Evolutionary conservation across 2,113 vertebrate species (phyloP).

Genomic region (Oreochromis spilurus): DNA sequence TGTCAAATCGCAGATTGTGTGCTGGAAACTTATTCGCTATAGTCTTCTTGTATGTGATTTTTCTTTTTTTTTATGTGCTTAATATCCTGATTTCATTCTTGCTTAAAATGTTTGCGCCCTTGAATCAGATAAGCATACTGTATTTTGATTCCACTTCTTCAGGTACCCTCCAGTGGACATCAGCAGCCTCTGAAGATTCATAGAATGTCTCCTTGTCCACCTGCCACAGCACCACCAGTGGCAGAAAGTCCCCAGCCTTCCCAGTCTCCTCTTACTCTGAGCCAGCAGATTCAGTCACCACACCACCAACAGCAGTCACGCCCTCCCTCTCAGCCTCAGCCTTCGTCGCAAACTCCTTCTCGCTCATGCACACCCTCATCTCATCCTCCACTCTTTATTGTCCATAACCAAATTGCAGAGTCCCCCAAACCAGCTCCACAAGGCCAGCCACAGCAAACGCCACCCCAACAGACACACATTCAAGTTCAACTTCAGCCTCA

Average conservation of each 20-base stretch:
- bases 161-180: constrained; percentile 82
- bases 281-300: constrained; percentile 80
- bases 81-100: background rate
- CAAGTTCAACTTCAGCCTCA: constrained; percentile 66
- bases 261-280: constrained; percentile 78
- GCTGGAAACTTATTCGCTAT: background rate
- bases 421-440: constrained; percentile 63
- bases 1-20: background rate
- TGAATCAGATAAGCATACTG: background rate
- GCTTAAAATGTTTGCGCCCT: background rate
- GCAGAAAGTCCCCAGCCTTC: constrained; percentile 74
- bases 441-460: constrained; percentile 45
- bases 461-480: constrained; percentile 54
- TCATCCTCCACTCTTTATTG: constrained; percentile 77
- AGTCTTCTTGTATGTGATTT: constrained; percentile 1
- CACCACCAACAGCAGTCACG: constrained; percentile 76
- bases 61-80: background rate
- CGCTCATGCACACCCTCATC: constrained; percentile 80
- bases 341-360: constrained; percentile 77
- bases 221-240: constrained; percentile 40
- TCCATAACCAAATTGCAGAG: constrained; percentile 79
- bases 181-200: constrained; percentile 79
- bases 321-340: constrained; percentile 78
- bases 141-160: constrained; percentile 12
- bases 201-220: constrained; percentile 69